Base-by-base conservation (phyloP, 92 coral and sea anemone genomes). In the Zoanthus solanderi region DNA sequence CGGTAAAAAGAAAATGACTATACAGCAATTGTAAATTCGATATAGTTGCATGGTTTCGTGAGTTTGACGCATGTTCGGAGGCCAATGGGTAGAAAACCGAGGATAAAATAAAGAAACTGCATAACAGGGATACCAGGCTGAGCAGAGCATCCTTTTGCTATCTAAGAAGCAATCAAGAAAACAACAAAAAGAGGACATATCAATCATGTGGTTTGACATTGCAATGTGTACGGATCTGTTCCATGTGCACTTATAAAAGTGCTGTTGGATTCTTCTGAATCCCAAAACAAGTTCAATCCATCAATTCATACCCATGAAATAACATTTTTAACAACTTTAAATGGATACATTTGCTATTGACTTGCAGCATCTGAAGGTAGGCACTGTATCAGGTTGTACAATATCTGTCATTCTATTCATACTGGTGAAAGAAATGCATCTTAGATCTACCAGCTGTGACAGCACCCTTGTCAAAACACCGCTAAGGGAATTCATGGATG, bases 401-500 rank as follows among this genome's bases (percentile, higher is more conserved):
- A 1, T 54, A 5, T 54, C 60, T 9, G 0, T 54, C 60, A 54
- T 9, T 23, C 8, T 56, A 71, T 78, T 54, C 54, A 45, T 56
- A 6, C 44, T 29, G 31, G 72, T 56, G 10, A 56, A n/a, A 71
- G 72, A 56, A 71, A 57, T 79, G 10, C 18, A 54, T 6, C 28
- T 56, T 9, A 79, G 28, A 79, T 79, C 84, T 57, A 79, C 84
- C 16, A 53, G 18, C 50, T 67, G 50, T 32, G 72, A 79, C 8
- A 79, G 37, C 67, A 71, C 65, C 67, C 72, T 79, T n/a, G 56
- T 45, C 28, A 77, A n/a, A 45, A 77, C 67, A 37, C 83, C 28
- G 42, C 46, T 71, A 10, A 71, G 75, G 46, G 15, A 23, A 56
- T 57, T 79, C 84, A 79, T 28, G 84, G 84, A 79, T 58, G 67